Evolutionary conservation across 2,797 vertebrate species (phyloP).

Genomic region (Tiaroga cobitis): DNA sequence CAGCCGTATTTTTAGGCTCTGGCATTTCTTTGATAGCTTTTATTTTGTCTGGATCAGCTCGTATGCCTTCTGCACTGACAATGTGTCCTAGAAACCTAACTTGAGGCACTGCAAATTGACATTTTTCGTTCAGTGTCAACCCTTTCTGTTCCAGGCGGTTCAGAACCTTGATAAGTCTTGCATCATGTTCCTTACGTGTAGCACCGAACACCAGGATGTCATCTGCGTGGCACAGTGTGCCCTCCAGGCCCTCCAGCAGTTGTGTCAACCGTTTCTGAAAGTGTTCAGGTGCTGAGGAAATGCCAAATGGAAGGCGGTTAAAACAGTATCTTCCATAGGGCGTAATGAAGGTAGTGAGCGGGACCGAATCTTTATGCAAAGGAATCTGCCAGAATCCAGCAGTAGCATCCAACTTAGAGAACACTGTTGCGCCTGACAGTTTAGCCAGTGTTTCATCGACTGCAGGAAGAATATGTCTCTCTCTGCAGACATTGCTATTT

Average conservation of each 20-base stretch:
- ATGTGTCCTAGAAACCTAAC: conserved; percentile 23
- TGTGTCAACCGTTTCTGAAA: conserved; percentile 38
- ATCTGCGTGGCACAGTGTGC: conserved; percentile 43
- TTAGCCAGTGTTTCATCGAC: too few species aligned
- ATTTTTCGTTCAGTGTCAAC: conserved; percentile 50
- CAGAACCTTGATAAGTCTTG: conserved; percentile 20
- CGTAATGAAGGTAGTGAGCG: too few species aligned
- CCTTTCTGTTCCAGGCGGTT: conserved; percentile 10
- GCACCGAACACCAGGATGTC: conserved; percentile 24
- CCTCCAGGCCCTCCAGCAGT: conserved; percentile 19
- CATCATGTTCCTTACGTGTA: conserved; percentile 8
- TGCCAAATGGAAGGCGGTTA: too few species aligned
- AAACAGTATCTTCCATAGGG: too few species aligned
- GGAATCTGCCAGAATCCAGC: too few species aligned
- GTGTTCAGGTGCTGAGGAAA: conserved; percentile 24
- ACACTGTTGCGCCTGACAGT: too few species aligned
- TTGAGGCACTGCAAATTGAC: conserved; percentile 37
- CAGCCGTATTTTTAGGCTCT: conserved; percentile 6
- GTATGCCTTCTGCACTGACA: conserved; percentile 20
- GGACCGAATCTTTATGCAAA: too few species aligned
- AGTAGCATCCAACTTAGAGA: too few species aligned
- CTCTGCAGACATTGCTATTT: too few species aligned
- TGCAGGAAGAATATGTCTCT: too few species aligned
- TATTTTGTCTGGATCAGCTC: conserved; percentile 38
- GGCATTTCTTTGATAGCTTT: conserved; percentile 37